Evolutionary conservation across 2,797 vertebrate genomes (phyloP).

Genomic region (Anguilla marmorata): DNA sequence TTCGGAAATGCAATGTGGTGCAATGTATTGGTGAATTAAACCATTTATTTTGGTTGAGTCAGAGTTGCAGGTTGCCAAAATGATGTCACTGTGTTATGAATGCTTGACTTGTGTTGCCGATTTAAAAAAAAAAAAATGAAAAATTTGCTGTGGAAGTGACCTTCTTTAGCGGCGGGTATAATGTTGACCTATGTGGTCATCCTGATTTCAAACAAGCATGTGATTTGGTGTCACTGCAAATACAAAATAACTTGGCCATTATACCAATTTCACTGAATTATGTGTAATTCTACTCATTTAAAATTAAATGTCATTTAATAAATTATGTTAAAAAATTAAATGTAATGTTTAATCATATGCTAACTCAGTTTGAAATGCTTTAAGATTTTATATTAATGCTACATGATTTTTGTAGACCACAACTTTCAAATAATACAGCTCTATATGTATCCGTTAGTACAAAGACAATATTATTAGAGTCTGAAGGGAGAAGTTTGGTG

Average conservation of each 20-base stretch:
- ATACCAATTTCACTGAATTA: neutral
- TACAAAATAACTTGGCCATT: neutral
- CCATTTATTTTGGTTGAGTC: slow-evolving; percentile 7
- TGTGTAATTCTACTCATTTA: neutral
- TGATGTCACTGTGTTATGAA: slow-evolving; percentile 24
- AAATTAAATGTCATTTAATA: neutral
- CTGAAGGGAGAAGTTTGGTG: neutral
- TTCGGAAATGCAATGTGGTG: neutral
- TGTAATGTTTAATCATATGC: no score
- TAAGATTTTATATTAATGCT: neutral
- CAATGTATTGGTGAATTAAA: neutral
- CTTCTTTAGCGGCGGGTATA: neutral
- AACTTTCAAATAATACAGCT: neutral
- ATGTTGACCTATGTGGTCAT: slow-evolving; percentile 21
- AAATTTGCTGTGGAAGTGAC: slow-evolving; percentile 11
- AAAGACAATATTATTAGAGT: neutral
- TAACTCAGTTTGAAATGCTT: no score
- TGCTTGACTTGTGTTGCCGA: neutral
- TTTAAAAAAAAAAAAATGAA: neutral
- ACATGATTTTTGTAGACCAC: neutral
- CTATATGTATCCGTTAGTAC: neutral
- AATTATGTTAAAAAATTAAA: neutral
- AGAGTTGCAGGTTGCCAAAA: neutral
- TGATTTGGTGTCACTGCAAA: neutral
- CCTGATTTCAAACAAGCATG: slow-evolving; percentile 4